phyloP scores from a whole-genome alignment of 1,140 invertebrate species.

The Rhysida immarginata region DNA sequence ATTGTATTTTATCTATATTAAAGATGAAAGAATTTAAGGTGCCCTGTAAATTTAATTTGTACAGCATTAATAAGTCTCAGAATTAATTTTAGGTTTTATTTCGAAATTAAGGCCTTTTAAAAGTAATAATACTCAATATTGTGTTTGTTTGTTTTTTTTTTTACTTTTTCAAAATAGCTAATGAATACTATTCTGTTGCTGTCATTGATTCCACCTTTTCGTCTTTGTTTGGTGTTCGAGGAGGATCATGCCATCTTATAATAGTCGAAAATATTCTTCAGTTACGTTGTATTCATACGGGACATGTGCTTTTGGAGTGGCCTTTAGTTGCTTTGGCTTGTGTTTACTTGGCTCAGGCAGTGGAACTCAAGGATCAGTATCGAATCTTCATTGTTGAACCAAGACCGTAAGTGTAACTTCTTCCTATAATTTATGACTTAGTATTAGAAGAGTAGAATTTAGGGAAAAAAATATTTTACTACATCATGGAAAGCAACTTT shows the following conservation, averaged over 20 bases:
- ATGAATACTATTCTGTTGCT: neutral
- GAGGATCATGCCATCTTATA: neutral
- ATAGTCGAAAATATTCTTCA: neutral
- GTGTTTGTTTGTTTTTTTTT: no score
- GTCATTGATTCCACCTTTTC: neutral
- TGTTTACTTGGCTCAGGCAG: neutral
- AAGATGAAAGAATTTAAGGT: no score
- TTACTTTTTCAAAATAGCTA: neutral
- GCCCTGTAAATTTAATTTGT: no score
- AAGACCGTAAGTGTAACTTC: slow-evolving; percentile 4
- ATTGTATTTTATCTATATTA: no score
- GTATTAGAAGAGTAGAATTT: no score
- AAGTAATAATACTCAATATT: no score
- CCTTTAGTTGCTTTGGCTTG: neutral
- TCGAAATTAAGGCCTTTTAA: no score
- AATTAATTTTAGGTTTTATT: no score
- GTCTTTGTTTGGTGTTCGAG: neutral
- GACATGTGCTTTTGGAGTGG: slow-evolving; percentile 2
- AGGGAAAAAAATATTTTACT: no score
- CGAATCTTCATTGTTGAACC: slow-evolving; percentile 1
- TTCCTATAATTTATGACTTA: no score
- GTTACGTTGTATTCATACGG: neutral
- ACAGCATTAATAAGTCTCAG: no score
- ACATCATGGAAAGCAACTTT: no score
- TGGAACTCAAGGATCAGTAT: neutral